Evolutionary conservation across 2,113 vertebrate genomes (phyloP), one percentile per base, ranked within the genome.

Genomic region (Perca flavescens): DNA sequence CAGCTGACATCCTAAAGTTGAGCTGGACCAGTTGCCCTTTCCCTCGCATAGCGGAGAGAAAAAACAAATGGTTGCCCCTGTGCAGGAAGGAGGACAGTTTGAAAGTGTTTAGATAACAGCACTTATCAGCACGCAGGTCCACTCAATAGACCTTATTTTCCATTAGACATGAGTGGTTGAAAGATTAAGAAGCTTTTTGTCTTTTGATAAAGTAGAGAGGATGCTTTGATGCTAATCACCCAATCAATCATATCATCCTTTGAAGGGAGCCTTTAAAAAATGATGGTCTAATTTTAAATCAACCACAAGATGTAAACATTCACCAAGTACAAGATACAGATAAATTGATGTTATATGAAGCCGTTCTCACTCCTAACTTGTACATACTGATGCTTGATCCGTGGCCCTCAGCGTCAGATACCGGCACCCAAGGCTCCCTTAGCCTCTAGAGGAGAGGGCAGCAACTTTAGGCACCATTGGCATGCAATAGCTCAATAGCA

Each of bases 121-220:
- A 60, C 49, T 17, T 75, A 21, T 56, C 17, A 3, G 19, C 17
- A 0, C 12, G 13, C 19, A 64, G 46, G 14, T 15, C 57, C 2
- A 10, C 21, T 36, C 46, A 60, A 58, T 17, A 53, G 4, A 50
- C 43, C 21, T 19, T 15, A 13, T 58, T 50, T 77, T 17, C 21
- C 5, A 56, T 16, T 1, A 13, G 62, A 7, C 50, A 22, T 11
- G 64, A 69, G n/a, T 3, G 15, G 43, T 50, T 13, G 57, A 73
- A 78, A 88, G 71, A 74, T 83, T 88, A 87, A 47, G 61, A 63
- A 6, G 17, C 7, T 49, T 34, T 34, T 61, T 6, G 58, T 76
- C 13, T 50, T 36, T 71, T 63, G 71, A 58, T 75, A 65, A 72
- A 82, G 10, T 36, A n/a, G 16, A 53, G 70, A 22, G 47, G 58